Conservation (phyloP, 2,113 vertebrate genomes). For the Piliocolobus tephrosceles region DNA sequence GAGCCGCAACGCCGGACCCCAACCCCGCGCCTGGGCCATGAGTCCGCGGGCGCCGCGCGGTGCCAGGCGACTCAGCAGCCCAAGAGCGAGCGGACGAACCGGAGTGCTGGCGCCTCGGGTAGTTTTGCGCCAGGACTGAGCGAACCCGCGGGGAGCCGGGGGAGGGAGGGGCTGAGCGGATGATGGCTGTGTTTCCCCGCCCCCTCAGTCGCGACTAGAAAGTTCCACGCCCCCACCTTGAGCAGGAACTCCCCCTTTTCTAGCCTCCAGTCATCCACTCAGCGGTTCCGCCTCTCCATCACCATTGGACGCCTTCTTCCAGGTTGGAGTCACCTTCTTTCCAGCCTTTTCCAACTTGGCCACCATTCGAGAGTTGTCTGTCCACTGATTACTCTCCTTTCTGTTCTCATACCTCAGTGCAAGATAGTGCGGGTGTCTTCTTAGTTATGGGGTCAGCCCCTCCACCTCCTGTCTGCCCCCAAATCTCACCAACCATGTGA, state of each 20-base stretch:
- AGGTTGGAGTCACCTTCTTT: background rate
- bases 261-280: background rate
- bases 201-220: background rate
- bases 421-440: background rate
- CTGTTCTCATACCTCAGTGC: background rate
- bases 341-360: background rate
- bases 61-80: background rate
- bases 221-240: background rate
- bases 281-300: background rate
- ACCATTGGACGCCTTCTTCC: background rate
- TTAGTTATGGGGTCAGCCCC: background rate
- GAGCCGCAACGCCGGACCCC: background rate
- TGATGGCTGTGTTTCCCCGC: background rate
- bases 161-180: background rate
- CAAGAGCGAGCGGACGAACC: accelerated
- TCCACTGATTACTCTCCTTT: background rate
- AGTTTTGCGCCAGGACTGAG: background rate
- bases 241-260: background rate
- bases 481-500: background rate
- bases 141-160: accelerated
- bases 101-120: background rate
- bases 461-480: background rate
- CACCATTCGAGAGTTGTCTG: background rate
- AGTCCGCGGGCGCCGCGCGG: background rate
- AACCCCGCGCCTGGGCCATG: background rate